These are phyloP conservation scores for Caenorhabditis elegans DNA, from an alignment of 1,140 invertebrate species.

Conservation along the genomic window WBcel235 BX284602.5:11040001-11040500, in stretches of 20 bases:
- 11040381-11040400: slow-evolving; percentile 58
- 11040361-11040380: slow-evolving; percentile 50
- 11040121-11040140: not conserved
- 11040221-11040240: not conserved
- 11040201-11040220: not conserved
- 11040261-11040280: slow-evolving; percentile 51
- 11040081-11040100: slow-evolving; percentile 38
- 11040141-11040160: not conserved
- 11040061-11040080: slow-evolving; percentile 34
- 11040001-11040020: not conserved
- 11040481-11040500: slow-evolving; percentile 59
- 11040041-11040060: slow-evolving; percentile 41
- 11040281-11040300: slow-evolving; percentile 61
- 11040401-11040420: slow-evolving; percentile 41
- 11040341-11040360: slow-evolving; percentile 47
- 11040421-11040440: slow-evolving; percentile 42
- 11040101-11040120: slow-evolving; percentile 21
- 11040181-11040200: no score
- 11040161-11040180: not conserved
- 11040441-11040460: slow-evolving; percentile 41
- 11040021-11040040: slow-evolving; percentile 8
- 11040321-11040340: slow-evolving; percentile 38
- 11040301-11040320: slow-evolving; percentile 49
- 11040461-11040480: slow-evolving; percentile 59
- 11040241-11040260: not conserved